Evolutionary conservation across 64 coral and sea anemone genomes (phyloP).

Genomic region (Pocillopora verrucosa): DNA sequence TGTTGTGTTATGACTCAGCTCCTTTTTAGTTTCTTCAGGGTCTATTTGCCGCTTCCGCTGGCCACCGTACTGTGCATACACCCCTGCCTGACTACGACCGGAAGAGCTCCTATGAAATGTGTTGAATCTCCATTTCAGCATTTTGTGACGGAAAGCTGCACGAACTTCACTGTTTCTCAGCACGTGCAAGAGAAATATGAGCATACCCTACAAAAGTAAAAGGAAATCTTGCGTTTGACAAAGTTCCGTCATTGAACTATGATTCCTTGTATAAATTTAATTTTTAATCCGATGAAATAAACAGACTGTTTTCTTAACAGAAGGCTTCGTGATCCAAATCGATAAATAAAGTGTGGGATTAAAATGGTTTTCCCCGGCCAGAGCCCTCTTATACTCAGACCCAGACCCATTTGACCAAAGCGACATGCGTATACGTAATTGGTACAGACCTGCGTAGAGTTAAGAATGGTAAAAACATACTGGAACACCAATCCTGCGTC

Average conservation of each 20-base stretch:
- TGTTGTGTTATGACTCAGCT: neutral
- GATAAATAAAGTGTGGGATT: too few species aligned
- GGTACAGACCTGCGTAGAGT: constrained; percentile 54
- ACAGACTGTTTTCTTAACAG: too few species aligned
- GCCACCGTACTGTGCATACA: neutral
- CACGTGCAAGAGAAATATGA: constrained; percentile 56
- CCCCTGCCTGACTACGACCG: neutral
- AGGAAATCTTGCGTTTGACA: neutral
- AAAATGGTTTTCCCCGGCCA: too few species aligned
- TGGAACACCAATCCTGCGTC: too few species aligned
- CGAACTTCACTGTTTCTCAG: constrained; percentile 50
- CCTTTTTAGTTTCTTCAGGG: neutral
- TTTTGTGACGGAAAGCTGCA: constrained; percentile 16
- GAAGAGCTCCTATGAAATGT: neutral
- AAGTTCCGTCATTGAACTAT: too few species aligned
- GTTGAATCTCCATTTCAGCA: constrained; percentile 37
- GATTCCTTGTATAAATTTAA: too few species aligned
- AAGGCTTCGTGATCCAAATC: too few species aligned
- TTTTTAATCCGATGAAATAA: too few species aligned
- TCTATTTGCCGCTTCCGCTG: neutral
- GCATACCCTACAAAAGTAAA: constrained; percentile 38
- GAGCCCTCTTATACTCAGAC: too few species aligned
- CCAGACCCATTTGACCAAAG: too few species aligned
- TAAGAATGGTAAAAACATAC: constrained; percentile 69
- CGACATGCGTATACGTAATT: neutral